Conservation (phyloP, 2,113 vertebrate genomes). For the Dascyllus trimaculatus region DNA sequence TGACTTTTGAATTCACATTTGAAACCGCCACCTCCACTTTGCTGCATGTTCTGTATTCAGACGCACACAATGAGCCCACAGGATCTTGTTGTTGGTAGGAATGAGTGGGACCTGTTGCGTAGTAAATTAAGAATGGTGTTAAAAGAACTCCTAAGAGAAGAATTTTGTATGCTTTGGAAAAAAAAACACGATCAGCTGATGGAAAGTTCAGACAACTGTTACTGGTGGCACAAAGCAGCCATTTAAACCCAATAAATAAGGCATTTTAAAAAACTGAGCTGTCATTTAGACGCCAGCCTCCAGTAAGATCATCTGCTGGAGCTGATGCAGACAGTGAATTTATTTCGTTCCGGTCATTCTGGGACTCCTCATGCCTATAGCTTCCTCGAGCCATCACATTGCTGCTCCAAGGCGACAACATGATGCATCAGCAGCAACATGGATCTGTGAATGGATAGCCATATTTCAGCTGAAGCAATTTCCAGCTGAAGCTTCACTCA, state of each 20-base stretch:
- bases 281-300: background rate
- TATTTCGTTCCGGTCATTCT: constrained; percentile 5
- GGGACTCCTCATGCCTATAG: constrained; percentile 23
- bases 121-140: background rate
- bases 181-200: constrained; percentile 9
- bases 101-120: background rate
- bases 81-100: background rate
- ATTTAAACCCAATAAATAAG: background rate
- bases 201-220: background rate
- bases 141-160: background rate
- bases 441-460: constrained; percentile 2
- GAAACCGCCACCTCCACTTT: background rate
- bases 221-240: background rate
- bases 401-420: constrained; percentile 33
- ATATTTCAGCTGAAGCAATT: constrained; percentile 34
- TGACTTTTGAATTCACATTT: constrained; percentile 9
- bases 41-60: background rate
- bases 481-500: constrained; percentile 9
- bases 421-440: constrained; percentile 30
- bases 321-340: constrained; percentile 29
- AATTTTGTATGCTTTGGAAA: background rate
- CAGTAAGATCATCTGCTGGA: background rate
- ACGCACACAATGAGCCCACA: background rate
- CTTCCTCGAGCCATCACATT: constrained; percentile 61
- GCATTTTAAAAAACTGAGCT: background rate